phyloP scores from a whole-genome alignment of 2,797 vertebrate genomes.

The Lutjanus campechanus region DNA sequence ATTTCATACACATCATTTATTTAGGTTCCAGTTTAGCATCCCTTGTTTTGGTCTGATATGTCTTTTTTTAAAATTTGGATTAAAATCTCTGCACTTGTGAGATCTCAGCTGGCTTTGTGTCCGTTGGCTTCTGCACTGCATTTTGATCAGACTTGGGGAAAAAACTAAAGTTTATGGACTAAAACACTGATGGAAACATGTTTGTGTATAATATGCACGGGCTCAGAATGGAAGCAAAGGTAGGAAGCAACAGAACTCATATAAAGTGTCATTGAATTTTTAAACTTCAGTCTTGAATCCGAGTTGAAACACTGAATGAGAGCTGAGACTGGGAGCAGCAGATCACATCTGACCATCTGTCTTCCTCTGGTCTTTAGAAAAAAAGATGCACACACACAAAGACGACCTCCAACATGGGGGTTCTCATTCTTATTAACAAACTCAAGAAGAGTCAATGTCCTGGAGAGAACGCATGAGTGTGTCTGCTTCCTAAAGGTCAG shows the following conservation, averaged over 20 bases:
- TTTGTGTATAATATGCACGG: not conserved
- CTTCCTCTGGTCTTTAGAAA: constrained; percentile 4
- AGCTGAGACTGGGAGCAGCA: not conserved
- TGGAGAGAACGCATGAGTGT: not conserved
- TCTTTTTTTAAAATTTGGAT: not conserved
- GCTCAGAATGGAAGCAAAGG: not conserved
- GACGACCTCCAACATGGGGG: too few relatives aligned
- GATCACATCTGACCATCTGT: not conserved
- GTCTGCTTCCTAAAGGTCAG: not conserved
- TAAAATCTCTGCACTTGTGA: not conserved
- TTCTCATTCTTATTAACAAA: not conserved
- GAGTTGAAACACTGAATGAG: not conserved
- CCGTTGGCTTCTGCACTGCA: not conserved
- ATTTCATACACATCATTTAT: too few relatives aligned
- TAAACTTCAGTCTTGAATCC: not conserved
- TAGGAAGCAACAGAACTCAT: not conserved
- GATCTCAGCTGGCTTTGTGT: not conserved
- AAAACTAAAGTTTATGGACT: not conserved
- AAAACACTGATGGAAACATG: not conserved
- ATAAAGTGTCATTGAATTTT: not conserved
- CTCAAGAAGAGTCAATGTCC: not conserved
- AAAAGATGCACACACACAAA: not conserved
- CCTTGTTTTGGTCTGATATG: too few relatives aligned
- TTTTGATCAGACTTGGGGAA: not conserved
- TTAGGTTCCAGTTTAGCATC: too few relatives aligned